Evolutionary conservation across 1,140 invertebrate species (phyloP).

Genomic region (Trichomalopsis sarcophagae): DNA sequence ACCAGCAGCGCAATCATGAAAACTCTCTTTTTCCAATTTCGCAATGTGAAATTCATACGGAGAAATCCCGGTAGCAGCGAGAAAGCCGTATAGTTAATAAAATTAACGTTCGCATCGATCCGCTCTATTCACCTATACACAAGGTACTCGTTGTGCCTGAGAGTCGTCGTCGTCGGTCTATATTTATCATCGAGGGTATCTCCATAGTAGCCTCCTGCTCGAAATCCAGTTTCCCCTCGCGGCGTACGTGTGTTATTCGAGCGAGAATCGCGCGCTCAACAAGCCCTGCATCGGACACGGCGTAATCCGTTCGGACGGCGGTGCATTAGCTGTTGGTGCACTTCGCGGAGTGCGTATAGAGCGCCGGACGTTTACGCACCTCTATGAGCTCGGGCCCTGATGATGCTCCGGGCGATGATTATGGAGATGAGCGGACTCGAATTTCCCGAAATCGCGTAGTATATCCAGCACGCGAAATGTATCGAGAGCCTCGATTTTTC

Average conservation of each 20-base stretch:
- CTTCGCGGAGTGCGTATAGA: not conserved
- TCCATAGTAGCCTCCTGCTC: not conserved
- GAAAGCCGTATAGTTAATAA: not conserved
- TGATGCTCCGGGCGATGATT: not conserved
- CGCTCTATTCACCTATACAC: too few relatives aligned
- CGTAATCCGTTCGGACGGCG: not conserved
- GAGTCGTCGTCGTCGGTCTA: not conserved
- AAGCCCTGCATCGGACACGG: not conserved
- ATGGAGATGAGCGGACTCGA: not conserved
- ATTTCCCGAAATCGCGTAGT: too few relatives aligned
- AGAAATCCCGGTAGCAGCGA: not conserved
- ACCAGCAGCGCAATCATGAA: too few relatives aligned
- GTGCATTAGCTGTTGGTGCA: not conserved
- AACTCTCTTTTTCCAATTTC: not conserved
- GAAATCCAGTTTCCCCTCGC: not conserved
- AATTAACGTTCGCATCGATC: not conserved
- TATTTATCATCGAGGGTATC: not conserved
- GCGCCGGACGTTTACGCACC: too few relatives aligned
- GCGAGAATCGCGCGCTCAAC: not conserved
- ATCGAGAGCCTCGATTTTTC: too few relatives aligned
- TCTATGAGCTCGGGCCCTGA: not conserved
- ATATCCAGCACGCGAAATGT: too few relatives aligned
- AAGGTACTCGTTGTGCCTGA: too few relatives aligned
- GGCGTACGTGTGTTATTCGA: not conserved
- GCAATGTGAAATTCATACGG: not conserved